Percentiles rank a stretch among this genome's conserved stretches.
These are phyloP conservation scores for Drosophila biarmipes DNA, from an alignment of 1,140 invertebrate genomes.

Conservation along the genomic window DNA sequence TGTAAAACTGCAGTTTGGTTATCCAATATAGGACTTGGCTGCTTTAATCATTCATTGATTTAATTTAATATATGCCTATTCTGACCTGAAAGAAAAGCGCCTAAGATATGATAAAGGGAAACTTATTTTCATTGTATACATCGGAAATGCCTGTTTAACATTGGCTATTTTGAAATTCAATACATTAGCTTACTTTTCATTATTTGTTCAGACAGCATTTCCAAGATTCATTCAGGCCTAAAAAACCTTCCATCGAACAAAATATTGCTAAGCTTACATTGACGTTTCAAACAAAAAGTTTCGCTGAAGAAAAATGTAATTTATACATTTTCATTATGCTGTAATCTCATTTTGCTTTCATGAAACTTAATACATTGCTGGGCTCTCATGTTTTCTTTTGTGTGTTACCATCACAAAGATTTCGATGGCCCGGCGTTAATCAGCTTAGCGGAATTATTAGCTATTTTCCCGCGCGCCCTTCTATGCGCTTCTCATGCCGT, in stretches of 20 bases:
- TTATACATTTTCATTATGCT: constrained; percentile 15
- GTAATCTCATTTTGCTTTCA: not conserved
- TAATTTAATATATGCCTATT: not conserved
- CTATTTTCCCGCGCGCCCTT: constrained; percentile 1
- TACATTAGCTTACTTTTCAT: not conserved
- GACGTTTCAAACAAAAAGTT: not conserved
- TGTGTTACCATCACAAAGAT: not conserved
- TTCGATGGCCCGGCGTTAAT: constrained; percentile 16
- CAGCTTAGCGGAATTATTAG: constrained; percentile 32
- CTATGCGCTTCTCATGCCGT: constrained; percentile 6
- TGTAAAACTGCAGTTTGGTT: not conserved
- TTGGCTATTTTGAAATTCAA: not conserved
- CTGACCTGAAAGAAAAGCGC: not conserved
- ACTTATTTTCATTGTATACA: not conserved
- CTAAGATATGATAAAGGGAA: not conserved
- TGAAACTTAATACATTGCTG: constrained; percentile 6
- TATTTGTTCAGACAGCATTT: not conserved
- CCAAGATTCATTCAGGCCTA: not conserved
- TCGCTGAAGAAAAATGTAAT: constrained; percentile 1
- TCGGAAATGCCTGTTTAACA: not conserved
- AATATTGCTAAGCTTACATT: not conserved
- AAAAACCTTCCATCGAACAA: not conserved
- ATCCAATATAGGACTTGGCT: not conserved
- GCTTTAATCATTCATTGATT: constrained; percentile 3
- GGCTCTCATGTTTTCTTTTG: not conserved